Evolutionary conservation across 2,888 invertebrate genomes (phyloP).

Genomic region (Lordiphosa andalusiaca): DNA sequence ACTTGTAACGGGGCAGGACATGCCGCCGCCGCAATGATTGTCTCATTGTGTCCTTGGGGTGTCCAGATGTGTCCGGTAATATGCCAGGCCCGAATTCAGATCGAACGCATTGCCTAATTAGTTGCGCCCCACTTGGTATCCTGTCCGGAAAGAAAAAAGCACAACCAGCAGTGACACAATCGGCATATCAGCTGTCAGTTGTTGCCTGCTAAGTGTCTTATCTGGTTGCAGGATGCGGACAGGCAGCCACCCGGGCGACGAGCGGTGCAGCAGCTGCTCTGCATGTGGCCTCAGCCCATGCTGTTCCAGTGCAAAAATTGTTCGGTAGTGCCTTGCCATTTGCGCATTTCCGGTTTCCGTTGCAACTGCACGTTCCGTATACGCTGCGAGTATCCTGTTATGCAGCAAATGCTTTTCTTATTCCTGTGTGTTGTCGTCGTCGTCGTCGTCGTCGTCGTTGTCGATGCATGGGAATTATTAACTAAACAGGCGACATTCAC

Average conservation of each 20-base stretch:
- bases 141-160: not conserved
- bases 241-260: slow-evolving; percentile 46
- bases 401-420: slow-evolving; percentile 51
- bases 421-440: slow-evolving; percentile 33
- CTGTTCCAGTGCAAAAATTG: slow-evolving; percentile 53
- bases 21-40: slow-evolving; percentile 31
- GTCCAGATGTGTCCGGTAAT: slow-evolving; percentile 69
- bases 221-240: slow-evolving; percentile 36
- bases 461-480: slow-evolving; percentile 72
- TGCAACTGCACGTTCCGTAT: slow-evolving; percentile 59
- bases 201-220: slow-evolving; percentile 37
- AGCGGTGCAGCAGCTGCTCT: slow-evolving; percentile 28
- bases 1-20: slow-evolving; percentile 45
- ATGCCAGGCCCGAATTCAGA: slow-evolving; percentile 40
- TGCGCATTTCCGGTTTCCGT: slow-evolving; percentile 78
- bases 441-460: slow-evolving; percentile 14
- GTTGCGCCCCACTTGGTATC: not conserved
- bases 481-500: slow-evolving; percentile 50
- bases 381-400: slow-evolving; percentile 67
- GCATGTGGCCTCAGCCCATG: slow-evolving; percentile 50
- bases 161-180: slow-evolving; percentile 1
- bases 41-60: slow-evolving; percentile 66
- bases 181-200: slow-evolving; percentile 23
- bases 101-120: slow-evolving; percentile 1
- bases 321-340: slow-evolving; percentile 69